A percentile compares a stretch with the other conserved stretches of the same genome.
phyloP scores from a whole-genome alignment of 2,113 vertebrate genomes.

The Entomyzon cyanotis region DNA sequence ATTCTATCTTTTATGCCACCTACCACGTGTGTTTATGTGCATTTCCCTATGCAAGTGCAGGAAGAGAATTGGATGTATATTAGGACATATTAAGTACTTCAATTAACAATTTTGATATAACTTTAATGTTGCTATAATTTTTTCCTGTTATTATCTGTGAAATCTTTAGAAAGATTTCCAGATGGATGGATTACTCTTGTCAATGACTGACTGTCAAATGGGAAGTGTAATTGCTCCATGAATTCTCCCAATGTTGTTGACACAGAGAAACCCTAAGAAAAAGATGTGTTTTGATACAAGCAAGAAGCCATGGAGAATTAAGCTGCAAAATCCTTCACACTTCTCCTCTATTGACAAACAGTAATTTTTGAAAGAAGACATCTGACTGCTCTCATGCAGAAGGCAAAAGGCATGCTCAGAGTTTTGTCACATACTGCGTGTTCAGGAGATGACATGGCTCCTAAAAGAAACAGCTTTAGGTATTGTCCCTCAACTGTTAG shows the following conservation, averaged over 20 bases:
- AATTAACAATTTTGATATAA: neutral
- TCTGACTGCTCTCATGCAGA: neutral
- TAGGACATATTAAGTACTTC: neutral
- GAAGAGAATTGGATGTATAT: neutral
- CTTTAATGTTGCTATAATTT: neutral
- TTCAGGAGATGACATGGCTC: neutral
- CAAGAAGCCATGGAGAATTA: neutral
- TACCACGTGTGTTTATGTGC: fast-evolving
- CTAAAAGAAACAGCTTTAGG: neutral
- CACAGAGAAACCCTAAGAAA: neutral
- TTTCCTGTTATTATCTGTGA: neutral
- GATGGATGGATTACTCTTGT: neutral
- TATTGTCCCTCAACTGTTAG: neutral
- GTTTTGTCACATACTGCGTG: neutral
- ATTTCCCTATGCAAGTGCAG: neutral
- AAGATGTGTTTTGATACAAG: neutral
- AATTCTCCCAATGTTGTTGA: neutral
- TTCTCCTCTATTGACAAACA: neutral
- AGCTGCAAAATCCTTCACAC: neutral
- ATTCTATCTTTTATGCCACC: neutral
- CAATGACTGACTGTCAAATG: neutral
- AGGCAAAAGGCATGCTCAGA: neutral
- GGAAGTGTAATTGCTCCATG: neutral
- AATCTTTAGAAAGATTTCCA: neutral
- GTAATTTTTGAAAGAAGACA: neutral